These are phyloP conservation scores for Tapirus indicus DNA, from an alignment of 2,797 vertebrate genomes.

Conservation along the genomic window DNA sequence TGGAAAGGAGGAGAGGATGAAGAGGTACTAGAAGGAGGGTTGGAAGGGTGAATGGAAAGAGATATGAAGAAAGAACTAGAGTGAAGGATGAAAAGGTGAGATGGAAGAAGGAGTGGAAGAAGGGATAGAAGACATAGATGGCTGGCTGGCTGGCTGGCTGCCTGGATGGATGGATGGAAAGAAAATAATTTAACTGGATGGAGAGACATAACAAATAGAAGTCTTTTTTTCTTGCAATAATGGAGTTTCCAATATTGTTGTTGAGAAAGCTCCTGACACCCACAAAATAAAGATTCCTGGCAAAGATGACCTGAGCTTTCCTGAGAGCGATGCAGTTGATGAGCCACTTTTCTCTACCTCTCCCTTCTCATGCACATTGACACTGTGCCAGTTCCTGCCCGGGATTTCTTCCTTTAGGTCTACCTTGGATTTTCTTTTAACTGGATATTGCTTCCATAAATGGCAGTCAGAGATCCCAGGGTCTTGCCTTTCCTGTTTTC, in stretches of 20 bases:
- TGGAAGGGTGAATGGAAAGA: not conserved
- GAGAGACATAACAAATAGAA: not conserved
- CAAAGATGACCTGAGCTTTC: not conserved
- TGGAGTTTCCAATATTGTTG: not conserved
- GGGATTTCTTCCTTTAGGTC: not conserved
- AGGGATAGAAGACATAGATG: not conserved
- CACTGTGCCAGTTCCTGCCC: not conserved
- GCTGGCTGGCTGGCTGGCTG: no score
- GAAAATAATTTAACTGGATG: not conserved
- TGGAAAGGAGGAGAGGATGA: not conserved
- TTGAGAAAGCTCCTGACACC: not conserved
- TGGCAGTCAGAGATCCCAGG: not conserved
- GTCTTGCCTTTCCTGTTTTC: not conserved
- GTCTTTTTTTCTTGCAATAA: not conserved
- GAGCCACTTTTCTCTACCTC: not conserved
- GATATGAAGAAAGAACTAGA: not conserved
- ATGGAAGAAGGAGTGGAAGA: not conserved
- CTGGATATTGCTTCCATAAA: not conserved
- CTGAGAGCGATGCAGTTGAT: not conserved
- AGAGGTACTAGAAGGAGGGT: not conserved
- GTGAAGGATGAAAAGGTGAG: not conserved
- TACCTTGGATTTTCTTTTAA: not conserved
- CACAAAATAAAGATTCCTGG: not conserved
- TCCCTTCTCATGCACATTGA: not conserved
- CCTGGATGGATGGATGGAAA: not conserved